Base-by-base conservation (phyloP, 2,113 vertebrate species). In the Seriola quinqueradiata region DNA sequence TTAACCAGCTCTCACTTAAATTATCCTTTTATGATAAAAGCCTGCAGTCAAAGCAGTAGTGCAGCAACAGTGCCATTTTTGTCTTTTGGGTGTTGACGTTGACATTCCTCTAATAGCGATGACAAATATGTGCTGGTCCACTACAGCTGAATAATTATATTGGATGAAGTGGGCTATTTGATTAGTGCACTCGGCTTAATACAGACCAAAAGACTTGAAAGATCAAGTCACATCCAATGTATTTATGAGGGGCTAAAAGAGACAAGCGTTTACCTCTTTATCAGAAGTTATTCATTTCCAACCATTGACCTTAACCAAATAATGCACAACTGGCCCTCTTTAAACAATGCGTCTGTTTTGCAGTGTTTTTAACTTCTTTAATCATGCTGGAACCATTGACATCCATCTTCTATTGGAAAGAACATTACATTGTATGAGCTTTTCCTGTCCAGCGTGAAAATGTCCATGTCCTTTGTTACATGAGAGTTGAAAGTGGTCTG, bases 1-100 rank as follows among this genome's bases (percentile, higher is more conserved):
- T 77, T 67, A 54, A 70, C 44, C 46, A 61, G 55, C 70, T 76
- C 23, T 77, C 23, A 28, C 16, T 55, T 13, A 72, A 77, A 86
- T 79, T 0, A 78, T 70, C 23, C 3, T 48, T 64, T 64, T 25
- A 66, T 64, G 40, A 63, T 71, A 40, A 85, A 81, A 89, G 52
- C 67, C 34, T 55, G 23, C 11, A 2, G 58, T 63, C 14, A 42
- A 11, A 70, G 25, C 78, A 63, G 48, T 63, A 48, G 48, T 44
- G 38, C 21, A 42, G 61, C 2, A 42, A 63, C 32, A 32, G 60
- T 23, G 21, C 4, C 0, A 19, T 23, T 34, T 58, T 17, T 69
- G 25, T 38, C 14, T 23, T 66, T 14, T 25, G 9, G 11, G 14
- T 67, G 8, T 67, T 40, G 13, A n/a, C 13, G 38, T 55, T 46